These are phyloP conservation scores for Drosophila fulvimacula DNA, from an alignment of 2,888 invertebrate genomes.

Conservation along the genomic window DNA sequence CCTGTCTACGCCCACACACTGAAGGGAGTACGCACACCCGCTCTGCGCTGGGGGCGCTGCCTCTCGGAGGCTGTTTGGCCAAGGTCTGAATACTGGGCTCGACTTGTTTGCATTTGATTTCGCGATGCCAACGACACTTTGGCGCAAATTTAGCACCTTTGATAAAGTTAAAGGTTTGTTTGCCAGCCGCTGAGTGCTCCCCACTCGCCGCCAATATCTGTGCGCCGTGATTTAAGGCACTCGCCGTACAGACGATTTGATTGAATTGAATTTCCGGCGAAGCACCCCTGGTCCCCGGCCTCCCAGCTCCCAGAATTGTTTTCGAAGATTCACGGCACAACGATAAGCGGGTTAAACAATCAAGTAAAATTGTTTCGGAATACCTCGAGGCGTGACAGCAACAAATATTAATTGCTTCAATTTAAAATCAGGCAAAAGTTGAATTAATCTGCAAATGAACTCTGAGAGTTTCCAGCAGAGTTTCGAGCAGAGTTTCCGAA, in stretches of 20 bases:
- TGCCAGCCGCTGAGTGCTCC: conserved; percentile 49
- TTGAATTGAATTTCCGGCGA: conserved; percentile 51
- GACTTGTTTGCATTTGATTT: conserved; percentile 74
- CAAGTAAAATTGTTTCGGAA: conserved; percentile 46
- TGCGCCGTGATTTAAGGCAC: conserved; percentile 60
- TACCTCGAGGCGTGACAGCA: conserved; percentile 44
- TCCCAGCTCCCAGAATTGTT: conserved; percentile 29
- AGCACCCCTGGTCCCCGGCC: not conserved
- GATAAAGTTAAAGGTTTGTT: conserved; percentile 70
- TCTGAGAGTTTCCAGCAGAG: conserved; percentile 17
- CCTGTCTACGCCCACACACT: conserved; percentile 60
- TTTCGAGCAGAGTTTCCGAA: conserved; percentile 25
- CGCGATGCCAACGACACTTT: conserved; percentile 67
- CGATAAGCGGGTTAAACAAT: conserved; percentile 49
- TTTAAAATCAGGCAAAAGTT: conserved; percentile 56
- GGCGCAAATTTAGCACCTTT: conserved; percentile 72
- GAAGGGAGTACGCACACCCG: not conserved
- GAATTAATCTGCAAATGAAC: conserved; percentile 48
- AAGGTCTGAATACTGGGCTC: conserved; percentile 35
- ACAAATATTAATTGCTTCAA: conserved; percentile 57
- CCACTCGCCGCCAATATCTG: not conserved
- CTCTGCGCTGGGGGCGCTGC: not conserved
- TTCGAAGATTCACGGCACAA: conserved; percentile 30
- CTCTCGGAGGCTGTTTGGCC: conserved; percentile 26
- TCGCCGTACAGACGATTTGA: conserved; percentile 42